phyloP scores from a whole-genome alignment of 2,888 invertebrate genomes.

The Macaria liturata region DNA sequence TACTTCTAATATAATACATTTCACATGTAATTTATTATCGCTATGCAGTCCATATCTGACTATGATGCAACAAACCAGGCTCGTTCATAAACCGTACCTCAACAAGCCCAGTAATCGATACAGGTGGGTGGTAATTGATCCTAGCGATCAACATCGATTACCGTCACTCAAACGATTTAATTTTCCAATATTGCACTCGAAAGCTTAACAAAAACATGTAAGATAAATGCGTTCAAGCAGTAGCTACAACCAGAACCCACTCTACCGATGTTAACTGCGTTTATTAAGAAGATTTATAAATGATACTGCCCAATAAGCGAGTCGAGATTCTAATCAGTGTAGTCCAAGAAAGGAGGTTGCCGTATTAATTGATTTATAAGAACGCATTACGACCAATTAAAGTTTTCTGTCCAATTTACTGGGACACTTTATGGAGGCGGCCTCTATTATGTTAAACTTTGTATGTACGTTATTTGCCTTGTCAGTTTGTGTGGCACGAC shows the following conservation, averaged over 20 bases:
- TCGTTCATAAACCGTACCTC: slow-evolving; percentile 4
- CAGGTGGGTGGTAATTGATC: slow-evolving; percentile 21
- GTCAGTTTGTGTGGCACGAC: slow-evolving; percentile 45
- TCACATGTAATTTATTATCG: no score
- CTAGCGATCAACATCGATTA: slow-evolving; percentile 18
- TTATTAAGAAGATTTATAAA: slow-evolving; percentile 50
- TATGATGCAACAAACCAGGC: slow-evolving; percentile 3
- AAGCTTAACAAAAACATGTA: slow-evolving; percentile 33
- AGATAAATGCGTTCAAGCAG: slow-evolving; percentile 35
- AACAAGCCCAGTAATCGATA: slow-evolving; percentile 8
- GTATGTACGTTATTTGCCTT: slow-evolving; percentile 45
- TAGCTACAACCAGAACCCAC: slow-evolving; percentile 26
- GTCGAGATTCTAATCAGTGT: slow-evolving; percentile 54
- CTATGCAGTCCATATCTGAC: not conserved
- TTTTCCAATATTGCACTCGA: slow-evolving; percentile 28
- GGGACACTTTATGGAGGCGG: slow-evolving; percentile 48
- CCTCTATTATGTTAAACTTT: slow-evolving; percentile 49
- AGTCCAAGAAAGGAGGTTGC: slow-evolving; percentile 56
- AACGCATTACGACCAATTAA: slow-evolving; percentile 69
- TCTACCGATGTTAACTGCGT: slow-evolving; percentile 43
- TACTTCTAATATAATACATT: no score
- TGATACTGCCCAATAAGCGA: slow-evolving; percentile 47
- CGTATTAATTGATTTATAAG: slow-evolving; percentile 70
- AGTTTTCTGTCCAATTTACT: slow-evolving; percentile 58
- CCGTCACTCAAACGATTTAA: slow-evolving; percentile 23